A percentile compares a stretch with the other conserved stretches of the same genome.
Evolutionary conservation across 2,113 vertebrate genomes (phyloP).

Genomic region (Apodemus sylvaticus): DNA sequence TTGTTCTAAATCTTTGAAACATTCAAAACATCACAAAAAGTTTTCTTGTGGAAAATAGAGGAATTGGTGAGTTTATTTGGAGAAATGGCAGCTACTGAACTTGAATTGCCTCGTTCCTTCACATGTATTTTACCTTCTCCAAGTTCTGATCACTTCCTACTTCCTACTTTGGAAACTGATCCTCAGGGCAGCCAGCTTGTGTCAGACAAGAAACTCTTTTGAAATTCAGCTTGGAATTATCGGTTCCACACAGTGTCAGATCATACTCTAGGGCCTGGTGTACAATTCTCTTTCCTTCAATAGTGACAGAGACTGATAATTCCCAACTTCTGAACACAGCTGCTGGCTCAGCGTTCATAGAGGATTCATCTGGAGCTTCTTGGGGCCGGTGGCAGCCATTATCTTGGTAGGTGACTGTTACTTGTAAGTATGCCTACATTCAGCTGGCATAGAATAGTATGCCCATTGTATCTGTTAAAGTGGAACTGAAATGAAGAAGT

Average conservation of each 20-base stretch:
- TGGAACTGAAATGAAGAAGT: not conserved
- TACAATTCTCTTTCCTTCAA: not conserved
- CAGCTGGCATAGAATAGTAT: not conserved
- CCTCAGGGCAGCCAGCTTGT: not conserved
- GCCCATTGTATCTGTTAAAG: not conserved
- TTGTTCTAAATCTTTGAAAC: not conserved
- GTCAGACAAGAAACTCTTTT: not conserved
- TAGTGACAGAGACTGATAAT: not conserved
- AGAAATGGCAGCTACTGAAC: not conserved
- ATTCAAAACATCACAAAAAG: not conserved
- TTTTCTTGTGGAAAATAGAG: not conserved
- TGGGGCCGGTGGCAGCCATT: conserved; percentile 85
- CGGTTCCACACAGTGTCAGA: not conserved
- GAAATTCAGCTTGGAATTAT: not conserved
- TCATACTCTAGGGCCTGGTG: not conserved
- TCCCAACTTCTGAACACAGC: conserved; percentile 73
- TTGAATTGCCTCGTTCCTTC: not conserved
- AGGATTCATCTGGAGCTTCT: conserved; percentile 87
- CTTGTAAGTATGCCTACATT: not conserved
- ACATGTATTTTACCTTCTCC: not conserved
- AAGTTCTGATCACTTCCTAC: not conserved
- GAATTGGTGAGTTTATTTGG: not conserved
- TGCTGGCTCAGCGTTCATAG: conserved; percentile 85
- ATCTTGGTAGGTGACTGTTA: conserved; percentile 83
- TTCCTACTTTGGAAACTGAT: not conserved